Evolutionary conservation across 1,140 invertebrate genomes (phyloP).

Genomic region (Centruroides sculpturatus): DNA sequence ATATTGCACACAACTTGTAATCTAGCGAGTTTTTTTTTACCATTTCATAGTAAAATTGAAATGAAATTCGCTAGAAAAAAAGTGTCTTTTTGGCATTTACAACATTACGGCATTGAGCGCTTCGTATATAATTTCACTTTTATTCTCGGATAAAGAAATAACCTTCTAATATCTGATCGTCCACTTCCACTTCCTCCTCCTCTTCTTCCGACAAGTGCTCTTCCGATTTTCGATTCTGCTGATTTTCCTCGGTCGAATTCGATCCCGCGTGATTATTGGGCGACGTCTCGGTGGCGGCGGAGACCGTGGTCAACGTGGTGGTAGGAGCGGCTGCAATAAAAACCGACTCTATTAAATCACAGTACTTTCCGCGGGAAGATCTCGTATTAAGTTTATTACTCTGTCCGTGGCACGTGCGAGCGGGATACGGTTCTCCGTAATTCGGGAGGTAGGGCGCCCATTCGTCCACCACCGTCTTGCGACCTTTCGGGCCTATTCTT

Average conservation of each 20-base stretch:
- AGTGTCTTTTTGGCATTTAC: no score
- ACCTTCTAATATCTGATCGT: slow-evolving; percentile 24
- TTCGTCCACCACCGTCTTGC: slow-evolving; percentile 78
- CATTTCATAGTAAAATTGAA: no score
- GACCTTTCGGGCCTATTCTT: slow-evolving; percentile 76
- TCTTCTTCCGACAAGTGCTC: slow-evolving; percentile 51
- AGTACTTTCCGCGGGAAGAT: no score
- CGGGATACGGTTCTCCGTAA: slow-evolving; percentile 46
- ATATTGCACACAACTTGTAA: no score
- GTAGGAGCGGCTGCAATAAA: background rate
- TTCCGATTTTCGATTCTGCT: slow-evolving; percentile 13
- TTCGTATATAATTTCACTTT: no score
- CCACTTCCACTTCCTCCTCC: slow-evolving; percentile 27
- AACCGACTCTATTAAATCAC: background rate
- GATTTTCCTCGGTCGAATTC: background rate
- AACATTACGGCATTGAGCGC: no score
- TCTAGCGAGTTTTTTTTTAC: no score
- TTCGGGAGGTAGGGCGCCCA: slow-evolving; percentile 90
- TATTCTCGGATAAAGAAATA: background rate
- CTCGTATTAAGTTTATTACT: no score
- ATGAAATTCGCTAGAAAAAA: no score
- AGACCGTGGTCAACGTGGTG: background rate
- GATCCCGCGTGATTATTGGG: background rate
- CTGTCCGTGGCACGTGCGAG: no score
- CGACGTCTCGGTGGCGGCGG: background rate